Evolutionary conservation across 2,888 invertebrate species (phyloP), one percentile per base, ranked within the genome.

Genomic region (Pseudeuparius sepicola): DNA sequence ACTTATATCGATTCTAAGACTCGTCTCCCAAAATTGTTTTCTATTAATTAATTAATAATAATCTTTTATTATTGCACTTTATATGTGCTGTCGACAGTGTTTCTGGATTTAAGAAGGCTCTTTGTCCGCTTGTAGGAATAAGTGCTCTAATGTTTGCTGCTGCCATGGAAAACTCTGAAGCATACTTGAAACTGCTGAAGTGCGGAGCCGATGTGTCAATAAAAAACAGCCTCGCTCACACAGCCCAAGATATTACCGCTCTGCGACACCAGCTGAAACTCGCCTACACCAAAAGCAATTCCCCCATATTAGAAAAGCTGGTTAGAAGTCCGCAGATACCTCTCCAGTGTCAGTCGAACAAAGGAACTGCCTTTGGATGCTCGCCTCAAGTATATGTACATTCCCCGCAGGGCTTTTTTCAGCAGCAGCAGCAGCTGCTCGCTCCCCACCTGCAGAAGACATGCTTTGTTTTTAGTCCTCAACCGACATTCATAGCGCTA

Each of bases 141-240:
- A 55, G 57, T 4, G 57, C 59, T 3, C 34, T 56, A n/a, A 60
- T 58, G 56, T 58, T 57, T 37, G 57, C 59, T 7, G 49, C 51
- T 15, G 53, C 55, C 12, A 46, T 54, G 40, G 48, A 54, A 31
- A 51, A 56, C 40, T 24, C 36, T 5, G 40, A 46, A 14, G 49
- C 51, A 3, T 50, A 49, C 23, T 40, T 43, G 3, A 25, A 49
- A 4, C 43, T 60, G 15, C 28, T 52, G 5, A 17, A 42, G 24
- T 46, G 50, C 14, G 50, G 53, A 17, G 56, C 54, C 1, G 46
- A 55, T 34, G 24, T 37, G 2, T 36, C 39, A 3, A 14, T 37
- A 3, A 51, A 48, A 35, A 57, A 53, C 33, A 42, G 43, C 24
- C 34, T 51, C 24, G 50, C 47, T 9, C 42, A 46, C 24, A 51